Conservation (phyloP, 2,797 vertebrate species). For the Diplodus puntazzo region DNA sequence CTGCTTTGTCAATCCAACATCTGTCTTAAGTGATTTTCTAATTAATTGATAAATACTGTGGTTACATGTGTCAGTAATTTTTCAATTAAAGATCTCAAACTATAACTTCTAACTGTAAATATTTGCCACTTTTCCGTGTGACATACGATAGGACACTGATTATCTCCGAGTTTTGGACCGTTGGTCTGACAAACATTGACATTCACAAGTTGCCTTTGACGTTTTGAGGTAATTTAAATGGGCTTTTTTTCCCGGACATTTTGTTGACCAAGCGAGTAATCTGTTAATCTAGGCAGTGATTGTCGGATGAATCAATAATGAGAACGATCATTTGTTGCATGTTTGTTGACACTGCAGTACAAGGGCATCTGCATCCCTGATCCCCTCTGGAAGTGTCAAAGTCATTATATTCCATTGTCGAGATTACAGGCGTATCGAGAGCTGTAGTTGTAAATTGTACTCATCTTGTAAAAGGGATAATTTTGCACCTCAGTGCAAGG, state of each 20-base stretch:
- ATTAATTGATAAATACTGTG: neutral
- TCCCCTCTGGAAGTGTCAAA: neutral
- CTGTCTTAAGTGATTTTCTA: neutral
- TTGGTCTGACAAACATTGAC: neutral
- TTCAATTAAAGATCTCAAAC: neutral
- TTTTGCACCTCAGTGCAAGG: neutral
- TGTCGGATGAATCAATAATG: neutral
- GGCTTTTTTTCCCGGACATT: neutral
- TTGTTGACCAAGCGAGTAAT: neutral
- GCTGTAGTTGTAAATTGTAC: neutral
- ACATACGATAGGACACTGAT: neutral
- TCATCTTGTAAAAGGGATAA: neutral
- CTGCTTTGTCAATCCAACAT: no score
- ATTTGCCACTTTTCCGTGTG: neutral
- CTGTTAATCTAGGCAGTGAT: neutral
- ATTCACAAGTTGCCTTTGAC: neutral
- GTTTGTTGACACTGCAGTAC: neutral
- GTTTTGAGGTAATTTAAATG: neutral
- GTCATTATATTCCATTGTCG: neutral
- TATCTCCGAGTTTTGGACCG: neutral
- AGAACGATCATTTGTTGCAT: neutral
- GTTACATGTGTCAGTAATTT: neutral
- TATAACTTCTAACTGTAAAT: neutral
- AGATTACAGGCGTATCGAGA: neutral
- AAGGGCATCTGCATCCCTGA: neutral